Evolutionary conservation across 2,797 vertebrate species (phyloP), one percentile per base, ranked within the genome.

Genomic region (Lagorchestes hirsutus): DNA sequence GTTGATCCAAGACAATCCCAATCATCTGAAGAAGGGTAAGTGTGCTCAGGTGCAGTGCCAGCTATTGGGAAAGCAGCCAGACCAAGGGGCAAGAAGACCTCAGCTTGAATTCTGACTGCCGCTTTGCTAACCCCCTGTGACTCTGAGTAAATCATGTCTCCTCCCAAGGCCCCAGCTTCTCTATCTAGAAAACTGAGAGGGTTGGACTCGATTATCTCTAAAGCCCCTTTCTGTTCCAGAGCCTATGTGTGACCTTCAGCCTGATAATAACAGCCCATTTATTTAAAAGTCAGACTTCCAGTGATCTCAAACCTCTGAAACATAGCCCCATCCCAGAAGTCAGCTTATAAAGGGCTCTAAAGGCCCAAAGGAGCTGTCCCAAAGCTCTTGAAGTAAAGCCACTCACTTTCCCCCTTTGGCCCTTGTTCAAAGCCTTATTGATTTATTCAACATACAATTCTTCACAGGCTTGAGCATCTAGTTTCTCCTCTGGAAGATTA

Each of bases 251-350:
- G 46, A 40, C 31, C 52, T 93, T 92, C 91, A 22, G 57, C 4
- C 5, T 62, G 55, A 55, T 46, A 46, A 16, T 52, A 55, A 90
- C 56, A 87, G 27, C 6, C 24, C 54, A 8, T 87, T 87, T 91
- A 90, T 92, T 57, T 22, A 93, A n/a, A 95, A 31, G 9, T 87
- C 40, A 46, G 62, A 40, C 62, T 94, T 91, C 34, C 56, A 31
- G 2, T 0, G 14, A 10, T 91, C 54, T 40, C 54, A 56, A 27
- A 14, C 59, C 11, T 52, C 10, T 4, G 13, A 29, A 74, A 92
- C 8, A 82, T 12, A 55, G 54, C 46, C 87, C 9, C 29, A 94
- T 27, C 4, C 11, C 50, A n/a, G 92, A 91, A 93, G 58, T 87
- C 91, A 94, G 50, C 50, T 34, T 87, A 50, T 50, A 0, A 92